A percentile compares a stretch with the other conserved stretches of the same genome.
Conservation (phyloP, 2,113 vertebrate species). For the Sprattus sprattus region DNA sequence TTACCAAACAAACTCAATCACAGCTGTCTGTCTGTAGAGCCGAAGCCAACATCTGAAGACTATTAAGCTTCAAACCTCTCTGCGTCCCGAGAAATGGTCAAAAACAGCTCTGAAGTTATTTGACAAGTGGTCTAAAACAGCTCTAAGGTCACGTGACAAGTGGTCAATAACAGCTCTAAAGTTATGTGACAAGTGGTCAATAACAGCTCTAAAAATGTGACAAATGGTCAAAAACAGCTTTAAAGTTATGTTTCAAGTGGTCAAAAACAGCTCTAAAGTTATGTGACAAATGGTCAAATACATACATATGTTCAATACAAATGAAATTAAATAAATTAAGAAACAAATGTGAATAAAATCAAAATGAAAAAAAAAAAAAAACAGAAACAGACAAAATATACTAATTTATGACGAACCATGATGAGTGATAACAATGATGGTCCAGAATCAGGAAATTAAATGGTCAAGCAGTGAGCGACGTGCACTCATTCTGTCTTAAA, state of each 20-base stretch:
- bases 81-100: neutral
- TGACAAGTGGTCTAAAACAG: neutral
- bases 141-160: no score
- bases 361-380: no score
- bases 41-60: neutral
- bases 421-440: neutral
- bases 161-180: neutral
- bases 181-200: conserved; percentile 32
- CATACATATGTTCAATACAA: no score
- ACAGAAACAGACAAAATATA: no score
- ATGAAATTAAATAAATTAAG: conserved; percentile 13
- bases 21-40: neutral
- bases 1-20: neutral
- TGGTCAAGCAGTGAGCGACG: neutral
- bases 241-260: conserved; percentile 32
- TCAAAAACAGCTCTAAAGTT: neutral
- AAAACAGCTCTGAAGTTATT: conserved; percentile 14
- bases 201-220: no score
- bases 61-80: neutral
- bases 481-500: no score
- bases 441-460: neutral
- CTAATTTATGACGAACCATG: no score
- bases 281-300: conserved; percentile 25
- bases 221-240: neutral
- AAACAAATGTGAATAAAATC: no score